Evolutionary conservation across 2,113 vertebrate species (phyloP).

Genomic region (Bothrops jararaca): DNA sequence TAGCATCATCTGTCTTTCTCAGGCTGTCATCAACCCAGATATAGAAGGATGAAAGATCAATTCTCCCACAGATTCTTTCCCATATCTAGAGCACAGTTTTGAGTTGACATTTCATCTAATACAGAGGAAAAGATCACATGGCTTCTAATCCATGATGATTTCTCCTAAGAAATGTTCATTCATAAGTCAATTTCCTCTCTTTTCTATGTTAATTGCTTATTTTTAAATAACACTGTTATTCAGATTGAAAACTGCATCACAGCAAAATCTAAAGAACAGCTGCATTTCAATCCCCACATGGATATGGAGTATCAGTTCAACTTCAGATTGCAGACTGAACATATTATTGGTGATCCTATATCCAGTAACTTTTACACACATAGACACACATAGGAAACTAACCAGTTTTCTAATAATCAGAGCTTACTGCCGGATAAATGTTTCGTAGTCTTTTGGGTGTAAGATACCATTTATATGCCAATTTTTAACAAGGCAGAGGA

Average conservation of each 20-base stretch:
- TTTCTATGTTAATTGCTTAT: background rate
- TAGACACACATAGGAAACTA: background rate
- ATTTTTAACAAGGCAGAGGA: background rate
- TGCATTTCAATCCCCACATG: background rate
- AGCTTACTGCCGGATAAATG: background rate
- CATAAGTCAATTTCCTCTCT: background rate
- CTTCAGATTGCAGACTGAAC: background rate
- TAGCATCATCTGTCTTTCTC: background rate
- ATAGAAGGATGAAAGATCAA: background rate
- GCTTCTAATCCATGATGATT: background rate
- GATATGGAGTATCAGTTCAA: background rate
- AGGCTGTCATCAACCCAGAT: background rate
- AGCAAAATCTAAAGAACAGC: background rate
- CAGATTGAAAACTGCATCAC: background rate
- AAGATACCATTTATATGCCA: background rate
- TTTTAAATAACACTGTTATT: background rate
- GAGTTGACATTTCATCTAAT: background rate
- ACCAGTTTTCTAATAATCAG: background rate
- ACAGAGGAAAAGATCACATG: background rate
- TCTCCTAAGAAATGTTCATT: background rate
- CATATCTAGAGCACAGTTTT: background rate
- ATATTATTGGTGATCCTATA: background rate
- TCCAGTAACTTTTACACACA: background rate
- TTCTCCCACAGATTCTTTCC: background rate
- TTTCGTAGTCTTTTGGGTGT: background rate